Evolutionary conservation across 1,140 invertebrate species (phyloP).

Genomic region (Meteorus sp.): DNA sequence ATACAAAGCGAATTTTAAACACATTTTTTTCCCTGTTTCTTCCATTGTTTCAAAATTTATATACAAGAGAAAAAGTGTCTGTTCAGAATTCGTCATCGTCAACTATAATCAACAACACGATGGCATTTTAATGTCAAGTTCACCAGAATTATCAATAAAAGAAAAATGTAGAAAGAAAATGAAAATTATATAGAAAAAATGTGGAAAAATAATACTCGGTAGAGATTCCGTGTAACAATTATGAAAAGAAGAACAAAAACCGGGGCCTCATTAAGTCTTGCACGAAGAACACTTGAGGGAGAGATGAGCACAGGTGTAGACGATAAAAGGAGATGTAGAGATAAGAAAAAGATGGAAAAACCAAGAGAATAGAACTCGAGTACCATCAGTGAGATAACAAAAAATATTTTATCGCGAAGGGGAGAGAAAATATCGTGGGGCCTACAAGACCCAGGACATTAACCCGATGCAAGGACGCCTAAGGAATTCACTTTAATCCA

Average conservation of each 20-base stretch:
- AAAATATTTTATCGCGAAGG: slow-evolving; percentile 4
- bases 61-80: no score
- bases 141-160: no score
- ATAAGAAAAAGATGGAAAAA: no score
- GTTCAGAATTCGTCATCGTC: no score
- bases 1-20: neutral
- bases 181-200: neutral
- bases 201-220: neutral
- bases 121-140: no score
- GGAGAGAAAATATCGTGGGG: neutral
- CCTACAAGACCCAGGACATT: slow-evolving; percentile 27
- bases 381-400: no score
- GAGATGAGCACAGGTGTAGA: neutral
- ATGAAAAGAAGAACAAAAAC: no score
- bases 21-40: no score
- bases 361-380: no score
- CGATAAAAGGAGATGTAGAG: neutral
- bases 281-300: neutral
- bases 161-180: no score
- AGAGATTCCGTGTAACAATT: slow-evolving; percentile 5
- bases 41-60: no score
- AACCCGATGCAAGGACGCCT: slow-evolving; percentile 31
- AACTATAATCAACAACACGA: no score
- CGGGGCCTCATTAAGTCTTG: neutral
- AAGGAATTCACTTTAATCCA: slow-evolving; percentile 17